A percentile compares a stretch with the other conserved stretches of the same genome.
Conservation (phyloP, 2,113 vertebrate genomes). For the Climacteris rufus region DNA sequence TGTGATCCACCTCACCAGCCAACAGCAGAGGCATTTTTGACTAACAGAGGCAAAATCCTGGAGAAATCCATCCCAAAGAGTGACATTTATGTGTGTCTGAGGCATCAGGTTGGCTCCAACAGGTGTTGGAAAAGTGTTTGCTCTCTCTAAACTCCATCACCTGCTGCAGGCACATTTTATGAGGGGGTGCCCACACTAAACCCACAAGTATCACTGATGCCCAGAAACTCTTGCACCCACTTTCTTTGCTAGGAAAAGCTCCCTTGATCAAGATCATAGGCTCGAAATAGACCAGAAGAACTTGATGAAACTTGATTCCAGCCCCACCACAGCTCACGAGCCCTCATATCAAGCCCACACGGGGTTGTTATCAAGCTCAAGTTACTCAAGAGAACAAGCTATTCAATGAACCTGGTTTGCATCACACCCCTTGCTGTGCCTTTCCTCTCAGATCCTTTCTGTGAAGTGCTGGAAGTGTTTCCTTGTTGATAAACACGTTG, state of each 20-base stretch:
- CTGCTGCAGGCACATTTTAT: neutral
- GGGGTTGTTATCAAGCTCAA: neutral
- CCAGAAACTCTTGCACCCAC: neutral
- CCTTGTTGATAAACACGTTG: neutral
- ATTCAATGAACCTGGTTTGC: neutral
- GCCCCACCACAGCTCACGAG: rapidly evolving
- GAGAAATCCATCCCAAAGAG: neutral
- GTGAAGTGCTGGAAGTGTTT: neutral
- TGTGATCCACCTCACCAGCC: neutral
- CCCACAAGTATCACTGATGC: neutral
- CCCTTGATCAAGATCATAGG: neutral
- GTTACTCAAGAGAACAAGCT: neutral
- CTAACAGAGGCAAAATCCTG: neutral
- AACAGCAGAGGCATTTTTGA: neutral
- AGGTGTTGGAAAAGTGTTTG: neutral
- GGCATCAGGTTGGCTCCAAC: neutral
- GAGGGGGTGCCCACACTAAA: neutral
- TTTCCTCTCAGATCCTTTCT: neutral
- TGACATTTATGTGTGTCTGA: neutral
- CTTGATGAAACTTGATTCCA: neutral
- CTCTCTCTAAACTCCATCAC: neutral
- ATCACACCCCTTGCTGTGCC: neutral
- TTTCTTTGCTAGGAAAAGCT: neutral
- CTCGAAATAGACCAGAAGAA: neutral
- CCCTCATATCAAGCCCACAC: neutral